phyloP scores from a whole-genome alignment of 1,140 invertebrate genomes.

The Acarapis woodi region DNA sequence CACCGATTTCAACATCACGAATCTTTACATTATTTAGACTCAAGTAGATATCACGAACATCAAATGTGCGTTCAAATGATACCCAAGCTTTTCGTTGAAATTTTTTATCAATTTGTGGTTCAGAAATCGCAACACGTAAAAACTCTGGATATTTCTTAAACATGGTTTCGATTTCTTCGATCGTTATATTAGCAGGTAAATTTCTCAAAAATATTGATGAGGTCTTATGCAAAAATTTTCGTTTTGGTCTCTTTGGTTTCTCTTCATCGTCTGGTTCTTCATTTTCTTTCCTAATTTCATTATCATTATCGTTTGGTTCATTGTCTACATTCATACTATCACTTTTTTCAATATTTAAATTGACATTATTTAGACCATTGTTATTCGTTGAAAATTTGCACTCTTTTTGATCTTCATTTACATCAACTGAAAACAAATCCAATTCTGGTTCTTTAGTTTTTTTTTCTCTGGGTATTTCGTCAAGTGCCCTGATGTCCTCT shows the following conservation, averaged over 20 bases:
- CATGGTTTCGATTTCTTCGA: constrained; percentile 84
- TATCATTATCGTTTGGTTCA: constrained; percentile 11
- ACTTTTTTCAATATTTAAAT: constrained; percentile 1
- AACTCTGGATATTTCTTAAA: constrained; percentile 85
- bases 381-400: background rate
- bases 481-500: constrained; percentile 50
- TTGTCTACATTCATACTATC: constrained; percentile 8
- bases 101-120: constrained; percentile 73
- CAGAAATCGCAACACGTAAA: constrained; percentile 76
- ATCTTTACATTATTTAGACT: constrained; percentile 81
- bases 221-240: constrained; percentile 45
- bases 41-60: constrained; percentile 99
- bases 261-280: constrained; percentile 9
- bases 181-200: constrained; percentile 75
- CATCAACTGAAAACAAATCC: constrained; percentile 8
- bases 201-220: constrained; percentile 88
- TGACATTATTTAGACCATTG: background rate
- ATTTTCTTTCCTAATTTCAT: constrained; percentile 8
- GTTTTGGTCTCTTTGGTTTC: constrained; percentile 11
- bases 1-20: constrained; percentile 62
- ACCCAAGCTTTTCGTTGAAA: constrained; percentile 95
- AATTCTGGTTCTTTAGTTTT: constrained; percentile 7
- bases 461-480: constrained; percentile 14
- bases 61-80: constrained; percentile 80
- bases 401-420: background rate